Evolutionary conservation across 1,140 invertebrate genomes (phyloP).

Genomic region (Patella vulgata): DNA sequence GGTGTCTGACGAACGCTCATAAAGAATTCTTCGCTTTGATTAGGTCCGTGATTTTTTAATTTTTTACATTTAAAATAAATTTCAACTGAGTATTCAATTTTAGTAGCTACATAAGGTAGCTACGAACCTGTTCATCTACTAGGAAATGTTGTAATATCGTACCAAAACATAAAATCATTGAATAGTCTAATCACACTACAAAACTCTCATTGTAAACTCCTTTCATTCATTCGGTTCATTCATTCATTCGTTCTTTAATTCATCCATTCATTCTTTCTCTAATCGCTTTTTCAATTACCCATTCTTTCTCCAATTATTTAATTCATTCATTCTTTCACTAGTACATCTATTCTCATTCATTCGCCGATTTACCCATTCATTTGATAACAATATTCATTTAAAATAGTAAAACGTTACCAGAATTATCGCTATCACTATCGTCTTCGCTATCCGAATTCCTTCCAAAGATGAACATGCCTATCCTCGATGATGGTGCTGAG

Average conservation of each 20-base stretch:
- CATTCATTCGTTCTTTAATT: background rate
- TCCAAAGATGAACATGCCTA: conserved; percentile 26
- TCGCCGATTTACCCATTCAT: background rate
- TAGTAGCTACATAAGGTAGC: background rate
- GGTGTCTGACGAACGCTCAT: no score
- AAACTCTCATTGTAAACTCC: background rate
- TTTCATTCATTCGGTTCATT: background rate
- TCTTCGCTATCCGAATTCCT: background rate
- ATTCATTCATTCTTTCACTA: background rate
- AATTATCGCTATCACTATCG: background rate
- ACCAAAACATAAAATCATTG: background rate
- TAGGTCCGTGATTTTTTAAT: no score
- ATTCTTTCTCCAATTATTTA: background rate
- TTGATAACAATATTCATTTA: background rate
- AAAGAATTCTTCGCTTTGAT: no score
- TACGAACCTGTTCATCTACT: background rate
- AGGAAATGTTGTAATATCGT: background rate
- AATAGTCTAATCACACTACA: background rate
- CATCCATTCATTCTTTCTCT: background rate
- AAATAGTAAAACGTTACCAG: background rate
- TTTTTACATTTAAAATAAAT: no score
- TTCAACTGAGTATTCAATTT: background rate
- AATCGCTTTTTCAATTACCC: no score
- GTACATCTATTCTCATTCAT: background rate
- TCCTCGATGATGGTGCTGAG: conserved; percentile 18